These are phyloP conservation scores for Chrysomallon squamiferum DNA, from an alignment of 1,140 invertebrate species.

Conservation along the genomic window DNA sequence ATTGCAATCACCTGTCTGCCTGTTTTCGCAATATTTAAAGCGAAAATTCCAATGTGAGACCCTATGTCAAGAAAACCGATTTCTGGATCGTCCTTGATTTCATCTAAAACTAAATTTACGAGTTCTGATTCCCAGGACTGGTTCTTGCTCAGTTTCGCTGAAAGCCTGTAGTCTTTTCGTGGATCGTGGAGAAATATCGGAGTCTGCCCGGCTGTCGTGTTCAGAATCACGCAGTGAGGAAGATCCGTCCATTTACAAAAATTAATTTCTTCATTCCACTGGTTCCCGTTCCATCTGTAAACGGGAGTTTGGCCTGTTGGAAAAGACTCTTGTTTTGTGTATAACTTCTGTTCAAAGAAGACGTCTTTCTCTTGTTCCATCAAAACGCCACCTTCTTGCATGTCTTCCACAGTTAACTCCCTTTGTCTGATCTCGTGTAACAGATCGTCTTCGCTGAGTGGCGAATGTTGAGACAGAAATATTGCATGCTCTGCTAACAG, in stretches of 20 bases:
- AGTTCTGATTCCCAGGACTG: constrained; percentile 26
- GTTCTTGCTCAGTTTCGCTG: constrained; percentile 8
- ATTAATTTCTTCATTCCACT: background rate
- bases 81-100: constrained; percentile 15
- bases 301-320: background rate
- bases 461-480: no score
- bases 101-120: background rate
- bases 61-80: constrained; percentile 46
- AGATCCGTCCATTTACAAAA: background rate
- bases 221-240: background rate
- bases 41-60: constrained; percentile 49
- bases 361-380: no score
- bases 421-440: no score
- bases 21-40: constrained; percentile 36
- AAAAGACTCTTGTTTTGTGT: no score
- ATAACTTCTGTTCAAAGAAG: no score
- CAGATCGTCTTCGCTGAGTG: no score
- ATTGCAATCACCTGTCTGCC: constrained; percentile 42
- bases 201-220: constrained; percentile 1
- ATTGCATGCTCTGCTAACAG: no score
- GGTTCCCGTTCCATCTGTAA: background rate
- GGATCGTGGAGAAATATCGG: constrained; percentile 23
- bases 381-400: no score
- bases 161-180: constrained; percentile 15
- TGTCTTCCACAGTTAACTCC: no score